Evolutionary conservation across 2,888 invertebrate species (phyloP).

Genomic region (Plemyria rubiginata): DNA sequence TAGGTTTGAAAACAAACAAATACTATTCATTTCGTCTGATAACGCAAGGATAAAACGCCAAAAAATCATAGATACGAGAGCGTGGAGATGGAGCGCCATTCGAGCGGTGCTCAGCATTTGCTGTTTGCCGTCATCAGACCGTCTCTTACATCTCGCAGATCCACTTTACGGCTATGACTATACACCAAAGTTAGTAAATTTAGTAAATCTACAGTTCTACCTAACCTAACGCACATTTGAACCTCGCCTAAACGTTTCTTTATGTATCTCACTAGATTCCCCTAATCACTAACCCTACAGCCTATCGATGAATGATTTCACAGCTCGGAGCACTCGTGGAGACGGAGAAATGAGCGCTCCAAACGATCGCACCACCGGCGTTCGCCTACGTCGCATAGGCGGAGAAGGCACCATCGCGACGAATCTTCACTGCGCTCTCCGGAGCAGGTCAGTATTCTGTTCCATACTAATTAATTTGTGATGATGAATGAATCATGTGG

Average conservation of each 20-base stretch:
- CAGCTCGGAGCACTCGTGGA: constrained; percentile 91
- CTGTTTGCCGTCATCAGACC: constrained; percentile 73
- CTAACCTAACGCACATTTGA: constrained; percentile 57
- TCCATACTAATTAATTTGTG: constrained; percentile 35
- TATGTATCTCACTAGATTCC: constrained; percentile 50
- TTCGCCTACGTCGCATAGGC: constrained; percentile 90
- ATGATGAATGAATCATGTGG: constrained; percentile 43
- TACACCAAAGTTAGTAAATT: constrained; percentile 75
- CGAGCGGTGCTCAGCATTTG: constrained; percentile 71
- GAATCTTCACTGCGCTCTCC: constrained; percentile 78
- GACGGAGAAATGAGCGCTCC: constrained; percentile 92
- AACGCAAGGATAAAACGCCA: constrained; percentile 44
- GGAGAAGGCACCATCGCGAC: constrained; percentile 86
- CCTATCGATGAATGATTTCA: constrained; percentile 85
- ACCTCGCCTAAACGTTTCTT: constrained; percentile 70
- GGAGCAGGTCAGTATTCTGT: constrained; percentile 75
- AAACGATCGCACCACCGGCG: constrained; percentile 94
- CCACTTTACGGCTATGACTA: constrained; percentile 65
- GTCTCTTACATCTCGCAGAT: constrained; percentile 66
- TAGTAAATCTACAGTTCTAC: constrained; percentile 58
- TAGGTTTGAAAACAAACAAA: constrained; percentile 7
- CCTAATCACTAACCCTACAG: constrained; percentile 80
- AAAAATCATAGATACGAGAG: constrained; percentile 62
- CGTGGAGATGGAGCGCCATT: constrained; percentile 64
- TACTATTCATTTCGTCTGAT: constrained; percentile 8